Conservation (phyloP, 2,797 vertebrate species). For the Ptychobarbus kaznakovi region DNA sequence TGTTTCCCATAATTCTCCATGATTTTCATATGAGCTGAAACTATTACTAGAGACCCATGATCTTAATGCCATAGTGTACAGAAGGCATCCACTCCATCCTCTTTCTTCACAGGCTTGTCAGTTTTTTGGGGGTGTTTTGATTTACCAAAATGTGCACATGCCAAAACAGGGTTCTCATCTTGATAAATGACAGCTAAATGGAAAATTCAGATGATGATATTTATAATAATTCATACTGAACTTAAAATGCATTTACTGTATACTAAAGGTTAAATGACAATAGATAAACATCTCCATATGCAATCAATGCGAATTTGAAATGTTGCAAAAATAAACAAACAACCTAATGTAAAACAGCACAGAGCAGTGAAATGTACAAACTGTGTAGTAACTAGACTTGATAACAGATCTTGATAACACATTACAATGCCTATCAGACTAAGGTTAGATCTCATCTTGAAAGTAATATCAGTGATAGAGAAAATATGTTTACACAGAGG, state of each 20-base stretch:
- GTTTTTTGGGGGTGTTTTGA: background rate
- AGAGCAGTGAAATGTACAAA: background rate
- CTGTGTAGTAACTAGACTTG: background rate
- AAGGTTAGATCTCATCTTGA: conserved; percentile 11
- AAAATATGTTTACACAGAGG: conserved; percentile 7
- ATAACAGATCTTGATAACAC: conserved; percentile 3
- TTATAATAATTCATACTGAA: background rate
- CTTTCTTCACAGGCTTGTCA: background rate
- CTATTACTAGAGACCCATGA: background rate
- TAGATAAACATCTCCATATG: background rate
- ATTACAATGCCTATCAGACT: background rate
- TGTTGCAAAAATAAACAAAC: background rate
- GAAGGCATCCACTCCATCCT: background rate
- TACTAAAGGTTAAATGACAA: background rate
- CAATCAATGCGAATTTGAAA: background rate
- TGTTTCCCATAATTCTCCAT: background rate
- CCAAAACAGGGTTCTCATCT: background rate
- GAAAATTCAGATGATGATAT: background rate
- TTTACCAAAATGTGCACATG: background rate
- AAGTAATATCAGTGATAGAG: conserved; percentile 7
- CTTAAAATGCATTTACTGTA: background rate
- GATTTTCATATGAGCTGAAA: background rate
- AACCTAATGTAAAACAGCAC: background rate
- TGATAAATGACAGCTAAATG: background rate
- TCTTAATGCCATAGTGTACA: background rate